Conservation (phyloP, 2,888 invertebrate species). For the Aspidiotus destructor region DNA sequence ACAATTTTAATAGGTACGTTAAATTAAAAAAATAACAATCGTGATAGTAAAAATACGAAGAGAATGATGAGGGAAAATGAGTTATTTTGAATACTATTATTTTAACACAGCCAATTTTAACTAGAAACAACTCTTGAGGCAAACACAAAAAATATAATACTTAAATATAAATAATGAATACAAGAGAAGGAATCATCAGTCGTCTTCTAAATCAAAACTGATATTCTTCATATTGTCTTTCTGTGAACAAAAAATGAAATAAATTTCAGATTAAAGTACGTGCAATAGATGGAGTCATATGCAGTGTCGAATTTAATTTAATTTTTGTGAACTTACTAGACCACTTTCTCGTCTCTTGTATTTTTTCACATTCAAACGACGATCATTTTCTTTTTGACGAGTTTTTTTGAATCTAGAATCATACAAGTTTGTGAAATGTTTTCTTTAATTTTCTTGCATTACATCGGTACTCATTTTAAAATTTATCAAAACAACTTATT, state of each 20-base stretch:
- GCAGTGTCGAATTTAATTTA: background rate
- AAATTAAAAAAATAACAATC: too few species aligned
- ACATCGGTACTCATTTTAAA: too few species aligned
- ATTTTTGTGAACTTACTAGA: conserved; percentile 11
- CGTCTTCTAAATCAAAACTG: background rate
- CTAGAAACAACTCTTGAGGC: too few species aligned
- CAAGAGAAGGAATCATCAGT: background rate
- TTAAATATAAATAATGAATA: background rate
- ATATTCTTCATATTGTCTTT: conserved; percentile 13
- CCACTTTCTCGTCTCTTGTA: conserved; percentile 21
- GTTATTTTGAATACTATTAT: background rate
- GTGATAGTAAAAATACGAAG: too few species aligned
- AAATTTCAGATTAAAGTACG: background rate
- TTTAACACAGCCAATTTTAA: background rate
- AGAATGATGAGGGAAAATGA: too few species aligned
- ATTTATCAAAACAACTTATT: too few species aligned
- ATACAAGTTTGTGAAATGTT: too few species aligned
- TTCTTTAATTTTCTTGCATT: too few species aligned
- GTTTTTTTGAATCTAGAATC: conserved; percentile 25
- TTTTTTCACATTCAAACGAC: conserved; percentile 20
- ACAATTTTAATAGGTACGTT: too few species aligned
- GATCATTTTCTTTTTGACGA: conserved; percentile 17
- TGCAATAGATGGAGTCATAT: background rate
- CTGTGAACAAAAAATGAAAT: background rate
- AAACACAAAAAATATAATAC: background rate